Percentiles rank a stretch among this genome's conserved stretches.
Conservation (phyloP, 2,888 invertebrate species). For the Eupithecia inturbata region DNA sequence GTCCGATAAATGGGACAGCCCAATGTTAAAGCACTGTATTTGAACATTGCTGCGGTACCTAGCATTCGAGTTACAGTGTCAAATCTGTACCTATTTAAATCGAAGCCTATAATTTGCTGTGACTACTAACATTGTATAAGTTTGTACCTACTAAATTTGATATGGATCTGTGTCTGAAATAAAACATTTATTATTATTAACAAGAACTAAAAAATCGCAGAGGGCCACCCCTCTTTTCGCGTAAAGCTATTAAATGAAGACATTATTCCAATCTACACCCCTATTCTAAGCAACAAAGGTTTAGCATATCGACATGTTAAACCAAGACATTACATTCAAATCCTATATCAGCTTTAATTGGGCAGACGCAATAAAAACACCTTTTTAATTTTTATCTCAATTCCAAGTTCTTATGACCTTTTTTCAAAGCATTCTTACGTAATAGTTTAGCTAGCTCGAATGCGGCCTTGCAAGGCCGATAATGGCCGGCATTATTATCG, state of each 20-base stretch:
- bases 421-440: slow-evolving; percentile 40
- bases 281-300: neutral
- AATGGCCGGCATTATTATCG: slow-evolving; percentile 36
- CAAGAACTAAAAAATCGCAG: neutral
- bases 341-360: slow-evolving; percentile 20
- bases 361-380: slow-evolving; percentile 30
- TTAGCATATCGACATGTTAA: neutral
- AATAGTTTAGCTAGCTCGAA: slow-evolving; percentile 33
- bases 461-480: slow-evolving; percentile 47
- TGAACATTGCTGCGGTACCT: too few species aligned
- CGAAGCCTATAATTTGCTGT: too few species aligned
- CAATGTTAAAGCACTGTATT: too few species aligned
- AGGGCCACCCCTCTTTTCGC: neutral
- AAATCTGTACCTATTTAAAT: too few species aligned
- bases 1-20: too few species aligned
- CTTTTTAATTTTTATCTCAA: slow-evolving; percentile 33
- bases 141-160: too few species aligned
- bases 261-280: neutral
- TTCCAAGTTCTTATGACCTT: slow-evolving; percentile 32
- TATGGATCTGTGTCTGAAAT: too few species aligned
- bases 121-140: too few species aligned
- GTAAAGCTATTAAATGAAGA: neutral
- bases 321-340: slow-evolving; percentile 10
- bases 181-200: too few species aligned
- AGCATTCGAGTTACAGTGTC: too few species aligned